A percentile compares a stretch with the other conserved stretches of the same genome.
These are phyloP conservation scores for Pipistrellus pipistrellus DNA, from an alignment of 2,797 vertebrate genomes.

Conservation along the genomic window DNA sequence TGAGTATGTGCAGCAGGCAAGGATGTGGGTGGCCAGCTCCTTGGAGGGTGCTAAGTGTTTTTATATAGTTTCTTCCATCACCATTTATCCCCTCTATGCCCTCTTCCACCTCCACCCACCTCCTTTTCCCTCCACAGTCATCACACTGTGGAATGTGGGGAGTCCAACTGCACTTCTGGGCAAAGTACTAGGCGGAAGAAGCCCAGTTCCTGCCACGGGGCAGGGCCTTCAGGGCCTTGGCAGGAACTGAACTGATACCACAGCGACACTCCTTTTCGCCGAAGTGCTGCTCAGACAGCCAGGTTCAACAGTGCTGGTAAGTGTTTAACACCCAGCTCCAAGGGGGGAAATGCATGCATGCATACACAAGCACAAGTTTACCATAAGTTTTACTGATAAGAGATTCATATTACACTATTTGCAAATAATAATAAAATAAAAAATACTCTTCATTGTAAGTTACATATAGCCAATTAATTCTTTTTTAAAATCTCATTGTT, in stretches of 20 bases:
- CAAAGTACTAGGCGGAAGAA: slow-evolving; percentile 39
- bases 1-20: background rate
- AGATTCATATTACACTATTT: background rate
- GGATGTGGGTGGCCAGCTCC: slow-evolving; percentile 50
- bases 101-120: too few relatives aligned
- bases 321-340: background rate
- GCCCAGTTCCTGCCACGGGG: background rate
- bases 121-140: too few relatives aligned
- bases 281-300: background rate
- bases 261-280: background rate
- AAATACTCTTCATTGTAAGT: background rate
- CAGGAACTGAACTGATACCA: background rate
- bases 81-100: too few relatives aligned
- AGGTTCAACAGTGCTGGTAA: background rate
- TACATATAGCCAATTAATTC: background rate
- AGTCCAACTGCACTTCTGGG: slow-evolving; percentile 41
- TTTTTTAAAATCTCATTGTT: background rate
- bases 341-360: too few relatives aligned
- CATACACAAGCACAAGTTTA: too few relatives aligned
- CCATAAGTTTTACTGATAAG: background rate
- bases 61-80: too few relatives aligned
- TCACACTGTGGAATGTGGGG: background rate
- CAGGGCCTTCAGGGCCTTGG: background rate
- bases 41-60: background rate
- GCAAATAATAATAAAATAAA: background rate